These are phyloP conservation scores for Heterotis niloticus DNA, from an alignment of 2,113 vertebrate species.

Conservation along the genomic window DNA sequence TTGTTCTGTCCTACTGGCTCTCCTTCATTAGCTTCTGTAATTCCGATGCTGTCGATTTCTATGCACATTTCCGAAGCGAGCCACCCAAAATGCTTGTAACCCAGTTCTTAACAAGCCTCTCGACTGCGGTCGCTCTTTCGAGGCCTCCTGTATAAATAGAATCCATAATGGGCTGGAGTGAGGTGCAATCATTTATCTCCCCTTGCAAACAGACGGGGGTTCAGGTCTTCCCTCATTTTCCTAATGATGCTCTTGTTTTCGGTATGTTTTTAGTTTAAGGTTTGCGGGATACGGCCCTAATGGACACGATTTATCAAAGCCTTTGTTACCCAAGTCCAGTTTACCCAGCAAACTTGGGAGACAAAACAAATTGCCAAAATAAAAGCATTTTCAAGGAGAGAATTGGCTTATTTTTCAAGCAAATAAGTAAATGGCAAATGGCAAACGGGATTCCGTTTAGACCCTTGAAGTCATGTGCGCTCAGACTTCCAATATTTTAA, in stretches of 20 bases:
- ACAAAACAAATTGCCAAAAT: constrained; percentile 68
- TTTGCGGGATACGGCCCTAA: constrained; percentile 65
- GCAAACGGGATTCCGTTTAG: constrained; percentile 18
- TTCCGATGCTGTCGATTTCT: constrained; percentile 25
- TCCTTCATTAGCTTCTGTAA: not conserved
- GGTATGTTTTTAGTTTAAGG: constrained; percentile 71
- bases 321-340: constrained; percentile 61
- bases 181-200: constrained; percentile 73
- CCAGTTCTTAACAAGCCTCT: constrained; percentile 68
- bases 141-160: constrained; percentile 72
- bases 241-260: constrained; percentile 75
- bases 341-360: constrained; percentile 57
- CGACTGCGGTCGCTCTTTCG: constrained; percentile 66
- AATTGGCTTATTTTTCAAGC: constrained; percentile 63
- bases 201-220: constrained; percentile 67
- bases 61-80: constrained; percentile 52
- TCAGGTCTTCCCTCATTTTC: constrained; percentile 72
- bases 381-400: constrained; percentile 51
- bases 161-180: constrained; percentile 68
- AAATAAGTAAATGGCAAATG: constrained; percentile 45
- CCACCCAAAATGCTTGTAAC: constrained; percentile 67
- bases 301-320: constrained; percentile 68
- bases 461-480: constrained; percentile 25
- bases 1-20: not conserved
- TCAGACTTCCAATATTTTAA: constrained; percentile 18